These are phyloP conservation scores for Bugulina stolonifera DNA, from an alignment of 2,888 invertebrate genomes.

Conservation along the genomic window DNA sequence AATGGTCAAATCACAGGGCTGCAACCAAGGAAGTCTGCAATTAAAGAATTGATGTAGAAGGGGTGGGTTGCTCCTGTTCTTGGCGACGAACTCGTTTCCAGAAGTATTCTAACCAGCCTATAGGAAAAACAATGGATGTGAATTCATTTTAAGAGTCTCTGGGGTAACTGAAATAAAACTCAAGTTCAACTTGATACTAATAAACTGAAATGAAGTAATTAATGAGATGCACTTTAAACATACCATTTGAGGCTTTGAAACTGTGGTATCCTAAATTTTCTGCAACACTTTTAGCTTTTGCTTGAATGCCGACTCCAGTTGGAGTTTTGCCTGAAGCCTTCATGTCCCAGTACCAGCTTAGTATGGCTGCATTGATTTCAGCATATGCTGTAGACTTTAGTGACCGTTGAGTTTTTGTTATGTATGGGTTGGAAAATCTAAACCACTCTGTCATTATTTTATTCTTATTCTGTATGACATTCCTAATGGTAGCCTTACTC, in stretches of 20 bases:
- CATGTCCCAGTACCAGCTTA: not conserved
- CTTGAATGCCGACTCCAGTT: conserved; percentile 19
- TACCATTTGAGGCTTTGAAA: conserved; percentile 21
- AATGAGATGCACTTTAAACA: not conserved
- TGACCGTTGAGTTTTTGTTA: not conserved
- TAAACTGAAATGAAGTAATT: not conserved
- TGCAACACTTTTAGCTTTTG: conserved; percentile 7
- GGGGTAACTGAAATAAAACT: too few relatives aligned
- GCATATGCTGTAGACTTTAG: conserved; percentile 13
- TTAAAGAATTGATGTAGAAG: not conserved
- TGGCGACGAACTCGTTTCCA: conserved; percentile 13
- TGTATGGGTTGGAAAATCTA: conserved; percentile 10
- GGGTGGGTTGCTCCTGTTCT: not conserved
- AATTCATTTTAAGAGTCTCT: too few relatives aligned
- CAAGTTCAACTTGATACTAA: too few relatives aligned
- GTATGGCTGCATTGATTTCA: conserved; percentile 20
- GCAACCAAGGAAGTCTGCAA: too few relatives aligned
- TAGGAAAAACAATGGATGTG: too few relatives aligned
- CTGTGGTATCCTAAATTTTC: conserved; percentile 8
- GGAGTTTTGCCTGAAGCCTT: conserved; percentile 11
- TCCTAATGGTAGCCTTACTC: not conserved
- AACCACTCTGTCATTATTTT: conserved; percentile 20
- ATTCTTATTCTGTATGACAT: conserved; percentile 8
- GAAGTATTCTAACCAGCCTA: conserved; percentile 22
- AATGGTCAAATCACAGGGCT: not conserved